A percentile compares a stretch with the other conserved stretches of the same genome.
These are phyloP conservation scores for Plagodis dolabraria DNA, from an alignment of 2,888 invertebrate genomes.

Conservation along the genomic window DNA sequence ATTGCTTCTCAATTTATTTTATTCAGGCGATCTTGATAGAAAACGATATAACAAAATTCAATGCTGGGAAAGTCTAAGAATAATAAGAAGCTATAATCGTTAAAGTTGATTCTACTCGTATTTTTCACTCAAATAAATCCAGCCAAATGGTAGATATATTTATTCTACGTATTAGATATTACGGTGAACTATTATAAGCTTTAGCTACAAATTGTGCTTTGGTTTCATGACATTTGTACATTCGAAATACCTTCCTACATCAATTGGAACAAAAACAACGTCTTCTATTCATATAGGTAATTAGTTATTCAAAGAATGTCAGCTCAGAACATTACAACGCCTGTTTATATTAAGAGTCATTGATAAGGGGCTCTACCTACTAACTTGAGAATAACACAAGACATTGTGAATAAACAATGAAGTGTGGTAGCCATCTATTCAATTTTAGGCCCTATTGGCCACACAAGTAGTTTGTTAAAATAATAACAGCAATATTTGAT, in stretches of 20 bases:
- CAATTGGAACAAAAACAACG: constrained; percentile 14
- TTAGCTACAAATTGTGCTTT: background rate
- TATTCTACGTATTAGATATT: no score
- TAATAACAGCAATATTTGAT: no score
- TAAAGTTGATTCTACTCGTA: no score
- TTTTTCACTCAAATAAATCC: no score
- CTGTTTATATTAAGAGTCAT: constrained; percentile 17
- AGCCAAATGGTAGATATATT: no score
- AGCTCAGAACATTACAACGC: constrained; percentile 5
- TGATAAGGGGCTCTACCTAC: constrained; percentile 10
- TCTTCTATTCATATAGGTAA: constrained; percentile 8
- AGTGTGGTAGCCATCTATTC: constrained; percentile 10
- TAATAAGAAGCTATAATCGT: no score
- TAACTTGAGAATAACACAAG: constrained; percentile 2
- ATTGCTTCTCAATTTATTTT: no score
- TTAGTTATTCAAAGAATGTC: constrained; percentile 24
- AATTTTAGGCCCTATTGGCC: background rate
- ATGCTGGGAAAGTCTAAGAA: no score
- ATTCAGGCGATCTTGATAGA: no score
- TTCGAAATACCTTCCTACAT: background rate
- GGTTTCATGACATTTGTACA: background rate
- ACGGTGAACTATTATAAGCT: background rate
- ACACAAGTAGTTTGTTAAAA: no score
- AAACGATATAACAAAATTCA: no score
- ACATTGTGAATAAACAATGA: constrained; percentile 18